phyloP scores from a whole-genome alignment of 35 echinoderm and acorn worm genomes.

The Patiria miniata region DNA sequence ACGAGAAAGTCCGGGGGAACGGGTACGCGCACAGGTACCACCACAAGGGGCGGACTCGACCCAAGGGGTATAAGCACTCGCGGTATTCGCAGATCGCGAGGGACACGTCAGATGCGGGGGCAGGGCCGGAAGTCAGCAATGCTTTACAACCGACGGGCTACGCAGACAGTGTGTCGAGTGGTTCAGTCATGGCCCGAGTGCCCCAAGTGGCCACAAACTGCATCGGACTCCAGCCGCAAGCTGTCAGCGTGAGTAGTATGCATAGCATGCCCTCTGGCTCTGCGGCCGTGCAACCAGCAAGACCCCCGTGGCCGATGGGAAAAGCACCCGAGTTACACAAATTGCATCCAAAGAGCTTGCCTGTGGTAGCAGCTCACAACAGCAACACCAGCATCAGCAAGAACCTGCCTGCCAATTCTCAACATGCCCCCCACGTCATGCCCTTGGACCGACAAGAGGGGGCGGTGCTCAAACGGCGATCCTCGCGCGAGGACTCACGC shows the following conservation, averaged over 20 bases:
- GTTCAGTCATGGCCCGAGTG: background rate
- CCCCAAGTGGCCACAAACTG: background rate
- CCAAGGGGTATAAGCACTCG: constrained; percentile 70
- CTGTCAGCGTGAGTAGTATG: constrained; percentile 25
- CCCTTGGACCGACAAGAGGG: constrained; percentile 3
- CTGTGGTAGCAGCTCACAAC: background rate
- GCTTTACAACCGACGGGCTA: constrained; percentile 43
- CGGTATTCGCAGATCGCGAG: constrained; percentile 72
- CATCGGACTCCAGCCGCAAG: constrained; percentile 24
- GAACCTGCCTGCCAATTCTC: constrained; percentile 8
- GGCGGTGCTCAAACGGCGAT: background rate
- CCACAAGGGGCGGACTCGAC: constrained; percentile 66
- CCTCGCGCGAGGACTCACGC: background rate
- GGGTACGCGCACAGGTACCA: constrained; percentile 59
- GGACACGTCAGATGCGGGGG: constrained; percentile 64
- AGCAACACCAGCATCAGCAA: constrained; percentile 19
- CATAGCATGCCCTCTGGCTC: constrained; percentile 1
- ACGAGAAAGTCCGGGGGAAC: constrained; percentile 59
- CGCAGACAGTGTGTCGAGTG: constrained; percentile 33
- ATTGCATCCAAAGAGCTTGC: background rate
- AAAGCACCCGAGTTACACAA: constrained; percentile 5
- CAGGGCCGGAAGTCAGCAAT: constrained; percentile 23
- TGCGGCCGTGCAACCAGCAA: background rate
- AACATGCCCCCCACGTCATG: background rate
- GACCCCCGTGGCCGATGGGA: background rate